Evolutionary conservation across 2,113 vertebrate species (phyloP).

Genomic region (Aythya baeri): DNA sequence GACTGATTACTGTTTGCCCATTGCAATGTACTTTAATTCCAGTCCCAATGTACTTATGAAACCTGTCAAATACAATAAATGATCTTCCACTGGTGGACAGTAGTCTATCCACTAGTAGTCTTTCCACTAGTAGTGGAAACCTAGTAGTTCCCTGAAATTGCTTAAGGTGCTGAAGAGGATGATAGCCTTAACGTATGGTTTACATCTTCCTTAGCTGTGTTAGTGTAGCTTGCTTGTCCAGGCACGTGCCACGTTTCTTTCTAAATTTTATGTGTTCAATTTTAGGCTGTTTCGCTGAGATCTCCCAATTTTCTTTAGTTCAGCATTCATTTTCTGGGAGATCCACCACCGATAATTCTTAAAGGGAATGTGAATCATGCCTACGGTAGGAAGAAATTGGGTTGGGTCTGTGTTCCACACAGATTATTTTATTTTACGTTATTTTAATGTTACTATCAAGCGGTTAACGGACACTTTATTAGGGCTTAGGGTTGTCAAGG

Average conservation of each 20-base stretch:
- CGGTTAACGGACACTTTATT: background rate
- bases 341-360: background rate
- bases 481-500: background rate
- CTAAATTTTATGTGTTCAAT: background rate
- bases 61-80: background rate
- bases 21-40: background rate
- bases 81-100: background rate
- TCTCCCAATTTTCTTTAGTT: background rate
- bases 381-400: background rate
- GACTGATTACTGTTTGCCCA: background rate
- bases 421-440: background rate
- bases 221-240: background rate
- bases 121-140: no score
- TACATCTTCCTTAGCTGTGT: background rate
- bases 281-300: background rate
- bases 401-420: background rate
- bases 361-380: background rate
- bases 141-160: background rate
- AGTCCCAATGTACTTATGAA: background rate
- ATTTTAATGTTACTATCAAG: background rate
- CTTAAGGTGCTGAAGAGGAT: background rate
- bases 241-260: fast-evolving
- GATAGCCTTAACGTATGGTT: background rate
- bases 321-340: background rate
- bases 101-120: no score